Percentiles rank a stretch among this genome's conserved stretches.
phyloP scores from a whole-genome alignment of 64 coral and sea anemone genomes.

The Montipora capricornis region DNA sequence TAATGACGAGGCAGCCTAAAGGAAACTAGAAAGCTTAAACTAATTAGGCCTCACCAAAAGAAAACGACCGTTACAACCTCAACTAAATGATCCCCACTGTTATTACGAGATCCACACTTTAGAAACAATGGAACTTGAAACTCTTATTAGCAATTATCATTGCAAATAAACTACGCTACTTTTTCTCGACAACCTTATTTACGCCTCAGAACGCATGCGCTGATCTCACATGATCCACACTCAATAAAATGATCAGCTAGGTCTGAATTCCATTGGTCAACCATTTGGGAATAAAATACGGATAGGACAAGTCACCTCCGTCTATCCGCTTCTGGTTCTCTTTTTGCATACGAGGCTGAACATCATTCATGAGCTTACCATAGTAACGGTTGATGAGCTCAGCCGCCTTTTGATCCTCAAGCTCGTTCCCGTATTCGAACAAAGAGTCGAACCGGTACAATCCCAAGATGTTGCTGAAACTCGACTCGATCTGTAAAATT shows the following conservation, averaged over 20 bases:
- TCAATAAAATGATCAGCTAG: not conserved
- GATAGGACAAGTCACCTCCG: slow-evolving; percentile 23
- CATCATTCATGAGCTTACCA: not conserved
- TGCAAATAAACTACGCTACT: not conserved
- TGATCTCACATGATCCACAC: not conserved
- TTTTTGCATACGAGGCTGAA: slow-evolving; percentile 30
- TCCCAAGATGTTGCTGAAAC: not conserved
- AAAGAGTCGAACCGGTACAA: slow-evolving; percentile 35
- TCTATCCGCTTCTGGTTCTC: not conserved
- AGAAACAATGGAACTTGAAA: no score
- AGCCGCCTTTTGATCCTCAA: slow-evolving; percentile 12
- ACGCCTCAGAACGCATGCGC: not conserved
- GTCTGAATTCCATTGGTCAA: slow-evolving; percentile 56
- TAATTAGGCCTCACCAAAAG: no score
- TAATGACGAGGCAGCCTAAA: no score
- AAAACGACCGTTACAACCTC: no score
- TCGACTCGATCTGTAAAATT: not conserved
- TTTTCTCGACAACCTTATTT: not conserved
- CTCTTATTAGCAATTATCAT: no score
- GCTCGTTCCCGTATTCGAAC: slow-evolving; percentile 52
- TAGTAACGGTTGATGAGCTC: slow-evolving; percentile 28
- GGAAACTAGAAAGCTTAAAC: no score
- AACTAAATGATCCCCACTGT: no score
- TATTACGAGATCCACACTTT: no score
- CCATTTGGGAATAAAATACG: slow-evolving; percentile 55